Base-by-base conservation (phyloP, 2,888 invertebrate genomes). In the Oscheius sp. region DNA sequence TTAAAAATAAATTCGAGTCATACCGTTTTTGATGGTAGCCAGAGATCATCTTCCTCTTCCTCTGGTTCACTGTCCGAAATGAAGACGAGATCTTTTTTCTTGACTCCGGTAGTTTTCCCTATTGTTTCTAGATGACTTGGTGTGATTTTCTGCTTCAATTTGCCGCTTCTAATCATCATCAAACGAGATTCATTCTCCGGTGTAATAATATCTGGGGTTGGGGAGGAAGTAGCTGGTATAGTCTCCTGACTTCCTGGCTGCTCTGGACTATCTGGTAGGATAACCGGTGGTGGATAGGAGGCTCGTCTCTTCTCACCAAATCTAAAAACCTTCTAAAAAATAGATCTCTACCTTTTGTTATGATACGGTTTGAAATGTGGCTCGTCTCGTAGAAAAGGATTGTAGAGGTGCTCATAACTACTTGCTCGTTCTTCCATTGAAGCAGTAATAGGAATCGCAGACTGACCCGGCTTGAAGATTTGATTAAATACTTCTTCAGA, bases 221-320 rank as follows among this genome's bases (percentile, higher is more conserved):
- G 62, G 6, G 62, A 62, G 28, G 62, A 32, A 2, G 32, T 32
- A 3, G 33, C 38, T 8, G 44, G 54, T 12, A 68, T 30, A 9
- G 68, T 68, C 32, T 68, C 68, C 20, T 68, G 68, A 30, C 68
- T 68, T 0, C 68, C 68, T 4, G 68, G 68, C 50, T 68, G 44
- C 14, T 68, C 68, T 1, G 62, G 62, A 41, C 68, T 68, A n/a
- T 12, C 6, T 3, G 30, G 36, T 17, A 49, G 24, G 20, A 26
- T 30, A 24, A 63, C 14, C 6, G 62, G 33, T 6, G 62, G 63
- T 2, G 61, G 68, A n/a, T 62, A 63, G 24, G 50, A 28, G 2
- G 68, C 17, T 14, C 50, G 38, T 12, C 68, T 38, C 32, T 51
- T 62, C 32, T 54, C 62, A 2, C 45, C 62, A n/a, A 32, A 14